A percentile compares a stretch with the other conserved stretches of the same genome.
phyloP scores from a whole-genome alignment of 1,140 invertebrate genomes.

The Neoseiulus cucumeris region DNA sequence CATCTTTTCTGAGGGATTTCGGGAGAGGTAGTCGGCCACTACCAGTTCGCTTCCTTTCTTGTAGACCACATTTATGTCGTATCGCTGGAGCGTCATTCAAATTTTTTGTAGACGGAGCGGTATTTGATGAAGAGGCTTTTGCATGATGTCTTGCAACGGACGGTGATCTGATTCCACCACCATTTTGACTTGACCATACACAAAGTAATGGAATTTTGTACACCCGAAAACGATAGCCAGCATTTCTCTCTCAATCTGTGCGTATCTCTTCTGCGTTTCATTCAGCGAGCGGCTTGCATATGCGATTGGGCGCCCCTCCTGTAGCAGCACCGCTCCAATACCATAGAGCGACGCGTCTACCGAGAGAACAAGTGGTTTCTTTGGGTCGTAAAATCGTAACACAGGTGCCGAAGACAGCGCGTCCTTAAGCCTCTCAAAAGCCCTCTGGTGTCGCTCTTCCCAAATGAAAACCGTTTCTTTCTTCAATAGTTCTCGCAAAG shows the following conservation, averaged over 20 bases:
- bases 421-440: constrained; percentile 11
- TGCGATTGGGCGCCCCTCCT: constrained; percentile 14
- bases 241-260: constrained; percentile 16
- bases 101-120: constrained; percentile 14
- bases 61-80: no score
- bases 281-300: constrained; percentile 14
- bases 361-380: constrained; percentile 21
- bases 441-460: constrained; percentile 12
- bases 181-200: constrained; percentile 14
- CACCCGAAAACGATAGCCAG: constrained; percentile 15
- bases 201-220: constrained; percentile 20
- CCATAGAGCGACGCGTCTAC: constrained; percentile 23
- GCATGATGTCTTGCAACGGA: constrained; percentile 12
- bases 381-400: constrained; percentile 21
- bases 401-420: background rate
- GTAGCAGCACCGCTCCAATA: constrained; percentile 13
- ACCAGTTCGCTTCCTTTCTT: no score
- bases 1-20: no score
- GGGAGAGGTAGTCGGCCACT: no score
- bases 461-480: constrained; percentile 17
- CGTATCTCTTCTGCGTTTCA: constrained; percentile 14
- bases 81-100: no score
- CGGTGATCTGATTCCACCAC: constrained; percentile 17
- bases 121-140: constrained; percentile 6
- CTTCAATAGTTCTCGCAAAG: constrained; percentile 16